These are phyloP conservation scores for Mus musculus DNA, from an alignment of 2,113 vertebrate species.

Conservation along the genomic window DNA sequence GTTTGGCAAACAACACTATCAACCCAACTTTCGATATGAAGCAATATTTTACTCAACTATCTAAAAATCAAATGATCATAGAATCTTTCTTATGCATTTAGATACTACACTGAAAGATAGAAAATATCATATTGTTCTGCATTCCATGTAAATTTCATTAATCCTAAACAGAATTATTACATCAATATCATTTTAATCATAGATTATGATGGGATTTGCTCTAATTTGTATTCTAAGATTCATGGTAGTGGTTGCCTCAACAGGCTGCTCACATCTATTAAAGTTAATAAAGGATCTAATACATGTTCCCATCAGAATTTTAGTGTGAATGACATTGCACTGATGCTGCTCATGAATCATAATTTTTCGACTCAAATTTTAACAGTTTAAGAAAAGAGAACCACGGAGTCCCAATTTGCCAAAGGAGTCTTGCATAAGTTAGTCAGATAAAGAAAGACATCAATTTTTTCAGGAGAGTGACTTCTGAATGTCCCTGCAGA, in stretches of 20 bases:
- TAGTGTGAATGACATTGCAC: background rate
- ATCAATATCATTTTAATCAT: background rate
- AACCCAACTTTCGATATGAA: background rate
- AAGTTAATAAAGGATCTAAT: background rate
- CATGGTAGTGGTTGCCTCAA: background rate
- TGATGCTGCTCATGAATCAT: background rate
- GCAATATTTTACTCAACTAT: background rate
- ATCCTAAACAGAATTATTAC: background rate
- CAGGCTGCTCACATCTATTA: background rate
- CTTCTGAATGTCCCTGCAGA: background rate
- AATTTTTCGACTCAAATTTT: background rate
- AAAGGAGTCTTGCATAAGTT: background rate
- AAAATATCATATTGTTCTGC: background rate
- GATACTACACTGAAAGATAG: background rate
- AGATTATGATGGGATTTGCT: background rate
- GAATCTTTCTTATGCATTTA: background rate
- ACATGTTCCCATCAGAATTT: background rate
- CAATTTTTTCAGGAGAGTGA: background rate
- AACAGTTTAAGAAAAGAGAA: background rate
- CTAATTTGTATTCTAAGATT: background rate
- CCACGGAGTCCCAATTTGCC: background rate
- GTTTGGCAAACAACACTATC: background rate
- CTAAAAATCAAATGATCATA: background rate
- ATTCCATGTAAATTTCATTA: background rate
- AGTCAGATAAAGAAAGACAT: background rate